Conservation (phyloP, 2,888 invertebrate genomes). For the Mythimna vitellina region DNA sequence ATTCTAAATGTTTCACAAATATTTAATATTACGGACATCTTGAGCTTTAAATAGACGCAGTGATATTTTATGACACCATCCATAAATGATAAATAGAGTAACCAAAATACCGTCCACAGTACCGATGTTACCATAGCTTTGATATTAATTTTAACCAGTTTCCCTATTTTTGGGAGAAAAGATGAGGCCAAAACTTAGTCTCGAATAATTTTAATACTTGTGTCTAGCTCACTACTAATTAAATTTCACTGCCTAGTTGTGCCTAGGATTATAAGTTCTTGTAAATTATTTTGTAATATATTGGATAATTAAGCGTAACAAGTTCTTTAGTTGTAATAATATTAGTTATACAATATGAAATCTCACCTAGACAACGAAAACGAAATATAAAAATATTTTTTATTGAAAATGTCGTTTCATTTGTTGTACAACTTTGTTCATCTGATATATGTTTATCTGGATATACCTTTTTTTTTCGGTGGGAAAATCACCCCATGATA, state of each 20-base stretch:
- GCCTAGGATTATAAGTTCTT: constrained; percentile 71
- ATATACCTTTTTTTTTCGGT: too few relatives aligned
- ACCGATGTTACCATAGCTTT: constrained; percentile 56
- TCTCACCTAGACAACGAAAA: constrained; percentile 79
- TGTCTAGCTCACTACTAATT: constrained; percentile 62
- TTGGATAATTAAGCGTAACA: constrained; percentile 71
- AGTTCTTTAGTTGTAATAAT: constrained; percentile 66
- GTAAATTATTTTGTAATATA: constrained; percentile 87
- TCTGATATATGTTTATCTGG: too few relatives aligned
- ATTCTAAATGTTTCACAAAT: constrained; percentile 20
- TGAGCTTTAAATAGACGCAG: constrained; percentile 81
- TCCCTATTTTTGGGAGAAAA: constrained; percentile 23
- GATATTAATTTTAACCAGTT: constrained; percentile 36
- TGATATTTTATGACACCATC: constrained; percentile 37
- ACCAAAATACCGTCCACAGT: constrained; percentile 54
- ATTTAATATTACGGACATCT: constrained; percentile 76
- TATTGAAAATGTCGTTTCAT: constrained; percentile 70
- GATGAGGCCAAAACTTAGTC: constrained; percentile 49
- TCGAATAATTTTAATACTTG: constrained; percentile 50
- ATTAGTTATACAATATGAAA: constrained; percentile 75
- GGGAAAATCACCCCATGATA: too few relatives aligned
- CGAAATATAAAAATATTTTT: constrained; percentile 76
- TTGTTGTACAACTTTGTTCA: too few relatives aligned
- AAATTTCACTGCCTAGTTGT: constrained; percentile 81
- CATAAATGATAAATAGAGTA: constrained; percentile 15